Conservation (phyloP, 2,888 invertebrate species). For the Platycheirus rosarum region DNA sequence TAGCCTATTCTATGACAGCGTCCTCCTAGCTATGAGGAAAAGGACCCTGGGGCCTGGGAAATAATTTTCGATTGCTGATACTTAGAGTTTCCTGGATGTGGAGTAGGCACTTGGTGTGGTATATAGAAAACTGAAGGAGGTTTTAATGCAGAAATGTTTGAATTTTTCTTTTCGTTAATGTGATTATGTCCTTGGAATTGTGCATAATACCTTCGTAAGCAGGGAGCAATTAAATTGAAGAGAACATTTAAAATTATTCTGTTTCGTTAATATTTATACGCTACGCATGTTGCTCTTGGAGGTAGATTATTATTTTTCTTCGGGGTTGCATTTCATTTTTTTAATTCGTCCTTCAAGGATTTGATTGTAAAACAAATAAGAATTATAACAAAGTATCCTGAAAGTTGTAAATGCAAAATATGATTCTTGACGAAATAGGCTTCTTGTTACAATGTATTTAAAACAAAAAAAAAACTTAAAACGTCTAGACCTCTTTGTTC, state of each 20-base stretch:
- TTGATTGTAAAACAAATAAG: too few species aligned
- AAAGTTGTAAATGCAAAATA: too few species aligned
- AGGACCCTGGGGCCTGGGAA: conserved; percentile 14
- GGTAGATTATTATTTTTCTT: conserved; percentile 20
- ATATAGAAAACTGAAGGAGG: conserved; percentile 11
- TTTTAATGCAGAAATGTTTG: conserved; percentile 51
- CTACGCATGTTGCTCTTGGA: neutral
- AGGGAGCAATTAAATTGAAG: conserved; percentile 45
- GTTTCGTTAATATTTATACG: conserved; percentile 33
- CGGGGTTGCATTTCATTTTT: too few species aligned
- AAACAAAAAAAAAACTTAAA: too few species aligned
- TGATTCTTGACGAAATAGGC: too few species aligned
- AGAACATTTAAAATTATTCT: conserved; percentile 50
- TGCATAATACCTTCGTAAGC: conserved; percentile 34
- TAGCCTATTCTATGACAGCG: conserved; percentile 14
- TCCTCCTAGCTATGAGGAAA: neutral
- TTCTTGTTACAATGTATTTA: too few species aligned
- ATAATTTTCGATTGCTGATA: conserved; percentile 36
- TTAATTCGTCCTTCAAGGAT: too few species aligned
- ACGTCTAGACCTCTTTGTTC: too few species aligned
- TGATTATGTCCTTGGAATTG: conserved; percentile 61
- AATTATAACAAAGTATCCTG: too few species aligned
- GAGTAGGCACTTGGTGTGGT: conserved; percentile 21
- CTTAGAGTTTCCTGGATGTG: conserved; percentile 34
- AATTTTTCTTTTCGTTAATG: conserved; percentile 56